Base-by-base conservation (phyloP, 2,888 invertebrate genomes). In the Epicampocera succincta region DNA sequence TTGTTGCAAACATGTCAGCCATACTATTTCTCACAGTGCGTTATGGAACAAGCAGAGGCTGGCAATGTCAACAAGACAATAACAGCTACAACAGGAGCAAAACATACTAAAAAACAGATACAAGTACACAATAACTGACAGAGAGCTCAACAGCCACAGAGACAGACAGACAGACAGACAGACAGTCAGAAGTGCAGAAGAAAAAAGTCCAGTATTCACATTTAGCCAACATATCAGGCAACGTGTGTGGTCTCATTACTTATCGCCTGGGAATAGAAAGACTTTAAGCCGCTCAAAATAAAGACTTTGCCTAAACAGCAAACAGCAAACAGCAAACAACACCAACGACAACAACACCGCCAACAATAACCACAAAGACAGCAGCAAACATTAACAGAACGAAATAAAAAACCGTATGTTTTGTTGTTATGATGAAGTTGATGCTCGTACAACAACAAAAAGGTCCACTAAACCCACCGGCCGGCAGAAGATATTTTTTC, bases 181-280 rank as follows among this genome's bases (percentile, higher is more conserved):
- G 42, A 75, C 60, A 42, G 25, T 50, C 38, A 9, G 8, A 33
- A 33, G 0, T 38, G 40, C 29, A 40, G 54, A 15, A 33, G 33
- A 56, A 15, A 56, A 42, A 21, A 15, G 13, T 3, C 38, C 17
- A 25, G 13, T n/a, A 48, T 54, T 76, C 60, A 25, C 65, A 40
- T 80, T 58, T 25, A 50, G 60, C 72, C 84, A 84, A 78, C 81
- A 80, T 48, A 63, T 54, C 83, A 76, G 63, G 60, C 84, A 83
- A 79, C 83, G 84, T 84, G 84, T 85, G 84, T 73, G 84, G 84
- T 84, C 84, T 84, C 84, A 84, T 84, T 84, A 84, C 81, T 84
- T 83, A 82, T 80, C 83, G 76, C 83, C 66, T 76, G 84, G 84
- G 84, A 84, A 84, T 84, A 71, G 66, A 74, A 79, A 82, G 68